A percentile compares a stretch with the other conserved stretches of the same genome.
phyloP scores from a whole-genome alignment of 2,888 invertebrate species.

The Falcaria lacertinaria region DNA sequence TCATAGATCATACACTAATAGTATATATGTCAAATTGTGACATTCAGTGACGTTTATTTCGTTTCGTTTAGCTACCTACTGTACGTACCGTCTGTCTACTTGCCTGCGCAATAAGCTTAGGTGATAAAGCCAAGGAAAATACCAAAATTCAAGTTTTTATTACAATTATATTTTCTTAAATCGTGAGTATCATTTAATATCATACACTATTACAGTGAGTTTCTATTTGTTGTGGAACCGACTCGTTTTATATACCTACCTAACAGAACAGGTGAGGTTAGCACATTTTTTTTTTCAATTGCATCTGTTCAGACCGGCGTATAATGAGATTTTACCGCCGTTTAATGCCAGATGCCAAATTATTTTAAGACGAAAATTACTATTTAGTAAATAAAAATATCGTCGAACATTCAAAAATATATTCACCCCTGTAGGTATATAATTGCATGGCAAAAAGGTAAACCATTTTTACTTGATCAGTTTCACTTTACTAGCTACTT shows the following conservation, averaged over 20 bases:
- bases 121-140: background rate
- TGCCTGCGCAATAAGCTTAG: background rate
- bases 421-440: no score
- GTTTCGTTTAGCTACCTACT: no score
- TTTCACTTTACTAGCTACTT: no score
- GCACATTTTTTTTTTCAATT: background rate
- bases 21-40: no score
- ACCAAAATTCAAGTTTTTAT: background rate
- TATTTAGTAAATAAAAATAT: constrained; percentile 5
- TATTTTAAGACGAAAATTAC: constrained; percentile 6
- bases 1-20: no score
- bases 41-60: no score
- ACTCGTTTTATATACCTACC: background rate
- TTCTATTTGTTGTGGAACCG: background rate
- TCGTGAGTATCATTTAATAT: background rate
- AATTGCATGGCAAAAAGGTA: no score
- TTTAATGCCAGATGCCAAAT: constrained; percentile 52
- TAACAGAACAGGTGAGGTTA: background rate
- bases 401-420: constrained; percentile 3
- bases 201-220: background rate
- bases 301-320: constrained; percentile 62
- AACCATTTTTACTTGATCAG: no score
- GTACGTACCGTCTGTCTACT: no score
- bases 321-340: constrained; percentile 39
- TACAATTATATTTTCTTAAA: background rate